A percentile compares a stretch with the other conserved stretches of the same genome.
Conservation (phyloP, 1,140 invertebrate genomes). For the Drosophila carrolli region DNA sequence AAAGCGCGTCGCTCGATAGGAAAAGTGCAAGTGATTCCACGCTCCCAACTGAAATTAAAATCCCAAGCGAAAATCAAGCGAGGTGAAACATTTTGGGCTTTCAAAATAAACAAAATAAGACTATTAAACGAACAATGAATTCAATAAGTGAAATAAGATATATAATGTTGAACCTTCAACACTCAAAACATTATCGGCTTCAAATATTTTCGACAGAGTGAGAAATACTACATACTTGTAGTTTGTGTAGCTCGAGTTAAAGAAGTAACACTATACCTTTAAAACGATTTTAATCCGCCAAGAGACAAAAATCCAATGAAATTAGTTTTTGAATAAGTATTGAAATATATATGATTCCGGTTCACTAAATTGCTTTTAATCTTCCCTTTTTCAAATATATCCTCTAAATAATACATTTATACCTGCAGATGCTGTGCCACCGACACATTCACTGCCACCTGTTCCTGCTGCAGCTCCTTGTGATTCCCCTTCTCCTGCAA, state of each 20-base stretch:
- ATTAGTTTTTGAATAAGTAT: no score
- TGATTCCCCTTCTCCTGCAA: slow-evolving; percentile 16
- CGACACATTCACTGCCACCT: slow-evolving; percentile 10
- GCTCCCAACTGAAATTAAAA: slow-evolving; percentile 7
- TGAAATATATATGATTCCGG: no score
- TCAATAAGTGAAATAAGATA: neutral
- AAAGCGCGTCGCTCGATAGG: slow-evolving; percentile 70
- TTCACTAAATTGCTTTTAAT: no score
- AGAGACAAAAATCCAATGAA: neutral
- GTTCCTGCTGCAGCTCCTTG: slow-evolving; percentile 39
- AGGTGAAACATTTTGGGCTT: slow-evolving; percentile 49
- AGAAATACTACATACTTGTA: no score
- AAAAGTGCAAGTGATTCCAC: slow-evolving; percentile 52
- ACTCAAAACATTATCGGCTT: no score
- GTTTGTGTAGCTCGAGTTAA: no score
- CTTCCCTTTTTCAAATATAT: no score
- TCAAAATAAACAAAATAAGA: neutral
- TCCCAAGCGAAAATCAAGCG: neutral
- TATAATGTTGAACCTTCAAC: no score
- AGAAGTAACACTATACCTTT: no score
- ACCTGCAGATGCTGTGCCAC: slow-evolving; percentile 45
- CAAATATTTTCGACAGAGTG: no score
- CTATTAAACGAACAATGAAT: neutral
- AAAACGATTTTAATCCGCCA: no score
- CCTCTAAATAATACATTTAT: neutral